Evolutionary conservation across 1,140 invertebrate genomes (phyloP), one percentile per base, ranked within the genome.

Genomic region (Rhysida immarginata): DNA sequence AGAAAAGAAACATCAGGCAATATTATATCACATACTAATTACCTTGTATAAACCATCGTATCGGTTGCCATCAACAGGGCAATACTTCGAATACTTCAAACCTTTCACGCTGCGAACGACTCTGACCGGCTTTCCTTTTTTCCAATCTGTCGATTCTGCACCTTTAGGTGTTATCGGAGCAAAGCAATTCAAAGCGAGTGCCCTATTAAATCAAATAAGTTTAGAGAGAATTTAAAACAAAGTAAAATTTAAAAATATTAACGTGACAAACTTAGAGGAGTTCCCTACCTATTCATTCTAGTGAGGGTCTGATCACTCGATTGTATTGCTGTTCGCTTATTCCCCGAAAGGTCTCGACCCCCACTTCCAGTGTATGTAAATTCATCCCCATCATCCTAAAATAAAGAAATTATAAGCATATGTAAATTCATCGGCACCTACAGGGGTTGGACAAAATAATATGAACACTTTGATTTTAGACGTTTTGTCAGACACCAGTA

Each of bases 341-440:
- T 89, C n/a, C 85, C 82, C 18, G 82, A 83, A 2, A 88, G 72
- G 67, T 90, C 84, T 50, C 85, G 69, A 0, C 87, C 87, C 16
- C 87, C 87, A 63, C 83, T 84, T 26, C 85, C 87, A 2, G 86
- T 90, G 64, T 90, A 91, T 1, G 79, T 77, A 66, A 93, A 89
- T 64, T 85, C 80, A 26, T 85, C 78, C 0, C 89, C 89, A 61
- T 84, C 75, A 67, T 93, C 88, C 69, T 74, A 58, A 1, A 51
- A 59, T 51, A 25, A 55, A 35, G 41, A 25, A 26, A 27, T 0
- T 35, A 13, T 48, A 29, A 16, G 16, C 3, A 20, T 26, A 41
- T 11, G 35, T n/a, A n/a, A 11, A 41, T 41, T 11, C 35, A 41
- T n/a, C 11, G 35, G 11, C 35, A n/a, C n/a, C n/a, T n/a, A n/a